Conservation (phyloP, 2,888 invertebrate genomes). For the Drosophila prostipennis region DNA sequence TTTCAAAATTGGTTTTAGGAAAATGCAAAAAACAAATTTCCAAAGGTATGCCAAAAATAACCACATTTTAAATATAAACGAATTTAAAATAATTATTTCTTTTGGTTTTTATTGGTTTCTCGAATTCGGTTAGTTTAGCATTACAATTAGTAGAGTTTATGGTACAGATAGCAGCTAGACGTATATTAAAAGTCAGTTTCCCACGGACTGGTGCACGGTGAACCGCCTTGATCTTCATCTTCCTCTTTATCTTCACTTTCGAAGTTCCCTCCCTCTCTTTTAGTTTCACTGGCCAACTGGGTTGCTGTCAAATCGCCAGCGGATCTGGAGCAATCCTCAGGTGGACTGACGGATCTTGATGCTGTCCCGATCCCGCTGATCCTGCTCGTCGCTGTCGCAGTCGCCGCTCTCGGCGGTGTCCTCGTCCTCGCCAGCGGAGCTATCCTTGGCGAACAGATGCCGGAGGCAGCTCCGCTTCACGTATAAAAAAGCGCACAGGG, state of each 20-base stretch:
- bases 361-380: constrained; percentile 43
- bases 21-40: too few species aligned
- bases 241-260: neutral
- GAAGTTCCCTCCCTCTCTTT: neutral
- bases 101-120: constrained; percentile 27
- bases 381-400: constrained; percentile 81
- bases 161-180: constrained; percentile 59
- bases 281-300: constrained; percentile 12
- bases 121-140: constrained; percentile 37
- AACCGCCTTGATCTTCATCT: too few species aligned
- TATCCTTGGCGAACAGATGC: constrained; percentile 71
- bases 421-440: constrained; percentile 60
- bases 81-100: too few species aligned
- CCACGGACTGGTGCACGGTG: constrained; percentile 28
- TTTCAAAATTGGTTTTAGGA: too few species aligned
- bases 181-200: constrained; percentile 61
- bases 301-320: constrained; percentile 67
- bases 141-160: constrained; percentile 52
- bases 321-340: constrained; percentile 75
- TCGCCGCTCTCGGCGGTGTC: constrained; percentile 78
- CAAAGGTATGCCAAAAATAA: too few species aligned
- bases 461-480: constrained; percentile 83
- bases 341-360: constrained; percentile 81
- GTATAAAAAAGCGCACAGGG: constrained; percentile 87
- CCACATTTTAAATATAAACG: too few species aligned